phyloP scores from a whole-genome alignment of 1,140 invertebrate genomes.

The Drosophila azteca region DNA sequence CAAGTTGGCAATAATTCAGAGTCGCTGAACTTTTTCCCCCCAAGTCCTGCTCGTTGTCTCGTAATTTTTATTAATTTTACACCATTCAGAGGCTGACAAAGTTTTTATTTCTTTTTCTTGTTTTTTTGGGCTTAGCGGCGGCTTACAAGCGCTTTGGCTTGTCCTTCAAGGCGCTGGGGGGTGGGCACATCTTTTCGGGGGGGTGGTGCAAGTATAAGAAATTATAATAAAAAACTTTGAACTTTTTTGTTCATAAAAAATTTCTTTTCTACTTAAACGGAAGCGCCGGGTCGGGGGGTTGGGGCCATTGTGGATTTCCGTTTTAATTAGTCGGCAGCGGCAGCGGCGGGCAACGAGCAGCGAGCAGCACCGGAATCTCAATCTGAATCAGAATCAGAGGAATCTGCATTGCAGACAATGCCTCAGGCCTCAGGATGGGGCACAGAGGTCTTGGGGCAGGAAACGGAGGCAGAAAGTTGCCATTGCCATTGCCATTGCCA shows the following conservation, averaged over 20 bases:
- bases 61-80: constrained; percentile 81
- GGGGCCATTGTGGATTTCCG: constrained; percentile 77
- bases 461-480: constrained; percentile 69
- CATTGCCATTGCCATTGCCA: constrained; percentile 43
- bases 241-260: constrained; percentile 33
- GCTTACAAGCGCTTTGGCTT: constrained; percentile 71
- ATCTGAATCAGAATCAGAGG: constrained; percentile 51
- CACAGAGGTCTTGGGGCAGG: constrained; percentile 1
- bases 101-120: constrained; percentile 47
- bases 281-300: constrained; percentile 41
- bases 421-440: constrained; percentile 4
- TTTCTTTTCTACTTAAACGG: constrained; percentile 73
- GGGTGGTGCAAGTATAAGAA: constrained; percentile 30
- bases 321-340: constrained; percentile 80
- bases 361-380: constrained; percentile 52
- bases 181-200: not conserved
- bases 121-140: constrained; percentile 56
- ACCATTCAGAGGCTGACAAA: constrained; percentile 55
- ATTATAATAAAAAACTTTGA: constrained; percentile 76
- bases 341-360: constrained; percentile 4
- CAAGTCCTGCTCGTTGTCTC: constrained; percentile 48
- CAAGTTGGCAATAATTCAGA: constrained; percentile 58
- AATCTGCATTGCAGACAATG: constrained; percentile 62
- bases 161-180: constrained; percentile 45
- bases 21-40: constrained; percentile 56